These are phyloP conservation scores for Istiophorus platypterus DNA, from an alignment of 2,113 vertebrate species.

Conservation along the genomic window DNA sequence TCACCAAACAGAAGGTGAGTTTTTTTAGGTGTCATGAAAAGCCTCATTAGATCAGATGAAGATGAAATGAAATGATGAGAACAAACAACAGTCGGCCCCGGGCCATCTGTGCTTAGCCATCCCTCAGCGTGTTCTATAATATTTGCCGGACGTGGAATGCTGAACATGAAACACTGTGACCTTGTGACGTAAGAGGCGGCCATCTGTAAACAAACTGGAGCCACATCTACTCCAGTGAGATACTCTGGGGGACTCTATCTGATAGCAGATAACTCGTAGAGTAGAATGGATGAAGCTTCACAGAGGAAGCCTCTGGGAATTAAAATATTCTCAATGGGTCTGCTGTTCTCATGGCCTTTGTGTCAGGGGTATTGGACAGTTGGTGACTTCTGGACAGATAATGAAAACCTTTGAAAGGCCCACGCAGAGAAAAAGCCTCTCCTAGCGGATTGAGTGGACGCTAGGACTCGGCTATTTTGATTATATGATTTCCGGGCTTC, in stretches of 20 bases:
- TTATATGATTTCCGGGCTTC: not conserved
- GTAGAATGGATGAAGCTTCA: constrained; percentile 58
- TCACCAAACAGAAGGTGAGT: not conserved
- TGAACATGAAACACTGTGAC: constrained; percentile 67
- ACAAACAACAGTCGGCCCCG: constrained; percentile 19
- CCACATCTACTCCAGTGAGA: constrained; percentile 55
- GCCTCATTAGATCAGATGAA: constrained; percentile 14
- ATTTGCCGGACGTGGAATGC: constrained; percentile 67
- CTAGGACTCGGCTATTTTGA: not conserved
- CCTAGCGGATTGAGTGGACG: not conserved
- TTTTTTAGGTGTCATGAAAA: constrained; percentile 19
- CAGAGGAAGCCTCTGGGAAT: constrained; percentile 56
- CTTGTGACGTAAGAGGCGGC: constrained; percentile 63
- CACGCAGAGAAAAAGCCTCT: not conserved
- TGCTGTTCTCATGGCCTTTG: constrained; percentile 79
- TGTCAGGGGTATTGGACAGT: constrained; percentile 55
- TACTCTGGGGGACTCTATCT: constrained; percentile 13
- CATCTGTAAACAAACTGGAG: constrained; percentile 73
- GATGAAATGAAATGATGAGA: constrained; percentile 12
- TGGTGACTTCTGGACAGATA: constrained; percentile 60
- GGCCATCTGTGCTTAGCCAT: constrained; percentile 56
- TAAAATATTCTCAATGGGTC: constrained; percentile 33
- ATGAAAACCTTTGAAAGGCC: constrained; percentile 20
- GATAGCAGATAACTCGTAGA: constrained; percentile 52
- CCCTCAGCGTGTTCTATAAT: constrained; percentile 65